Percentiles rank a stretch among this genome's conserved stretches.
Evolutionary conservation across 2,888 invertebrate species (phyloP).

Genomic region (Griposia aprilina): DNA sequence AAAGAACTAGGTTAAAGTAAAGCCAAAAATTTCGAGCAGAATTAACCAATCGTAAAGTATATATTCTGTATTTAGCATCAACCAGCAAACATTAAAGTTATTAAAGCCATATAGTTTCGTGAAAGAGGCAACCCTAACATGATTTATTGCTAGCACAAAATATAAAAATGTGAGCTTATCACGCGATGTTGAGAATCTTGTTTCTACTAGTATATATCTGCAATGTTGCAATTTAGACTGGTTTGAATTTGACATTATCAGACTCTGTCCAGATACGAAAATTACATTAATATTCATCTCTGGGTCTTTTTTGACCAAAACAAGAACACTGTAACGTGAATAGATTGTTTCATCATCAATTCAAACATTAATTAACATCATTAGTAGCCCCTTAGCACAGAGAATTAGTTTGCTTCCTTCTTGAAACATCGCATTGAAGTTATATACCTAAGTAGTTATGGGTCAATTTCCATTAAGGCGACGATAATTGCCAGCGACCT

Average conservation of each 20-base stretch:
- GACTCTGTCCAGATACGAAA: background rate
- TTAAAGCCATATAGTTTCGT: slow-evolving; percentile 33
- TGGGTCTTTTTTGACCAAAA: background rate
- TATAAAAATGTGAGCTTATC: slow-evolving; percentile 47
- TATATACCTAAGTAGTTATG: background rate
- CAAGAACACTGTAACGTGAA: background rate
- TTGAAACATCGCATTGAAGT: background rate
- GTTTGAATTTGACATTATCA: background rate
- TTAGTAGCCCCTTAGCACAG: background rate
- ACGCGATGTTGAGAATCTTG: slow-evolving; percentile 55
- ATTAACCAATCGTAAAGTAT: slow-evolving; percentile 15
- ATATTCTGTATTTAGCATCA: slow-evolving; percentile 20
- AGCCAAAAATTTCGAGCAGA: slow-evolving; percentile 11
- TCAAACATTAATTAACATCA: background rate
- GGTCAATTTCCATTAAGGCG: background rate
- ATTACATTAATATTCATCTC: background rate
- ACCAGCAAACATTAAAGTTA: slow-evolving; percentile 38
- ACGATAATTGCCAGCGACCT: too few species aligned
- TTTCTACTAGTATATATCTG: slow-evolving; percentile 16
- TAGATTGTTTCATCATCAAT: background rate
- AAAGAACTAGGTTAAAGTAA: slow-evolving; percentile 7
- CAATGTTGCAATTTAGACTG: slow-evolving; percentile 28
- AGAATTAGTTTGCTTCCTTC: background rate
- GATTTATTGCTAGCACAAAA: slow-evolving; percentile 47
- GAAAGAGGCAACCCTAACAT: slow-evolving; percentile 36